Evolutionary conservation across 2,888 invertebrate genomes (phyloP), one percentile per base, ranked within the genome.

Genomic region (Platynereis dumerilii): DNA sequence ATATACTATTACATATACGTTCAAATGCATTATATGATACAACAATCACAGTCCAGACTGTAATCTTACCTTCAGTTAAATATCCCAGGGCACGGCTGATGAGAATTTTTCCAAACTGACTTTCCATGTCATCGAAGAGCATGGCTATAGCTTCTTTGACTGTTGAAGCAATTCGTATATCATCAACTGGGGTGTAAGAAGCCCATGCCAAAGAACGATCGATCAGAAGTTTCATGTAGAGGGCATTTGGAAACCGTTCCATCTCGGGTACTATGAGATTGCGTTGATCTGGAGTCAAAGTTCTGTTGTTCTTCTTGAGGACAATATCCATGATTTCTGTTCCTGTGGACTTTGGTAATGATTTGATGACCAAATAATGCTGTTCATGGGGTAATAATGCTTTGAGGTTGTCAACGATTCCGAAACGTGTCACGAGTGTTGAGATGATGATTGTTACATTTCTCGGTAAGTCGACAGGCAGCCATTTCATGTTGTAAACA

Each of bases 151-250:
- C 79, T 42, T 66, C 72, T 57, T 69, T 67, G 5, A 80, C 77
- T 10, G 76, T 71, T n/a, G 58, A 60, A 3, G 75, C 72, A 17
- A 79, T 1, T 66, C 61, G 10, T 10, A 72, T 64, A 60, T 5
- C 64, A 44, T 12, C 64, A 12, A 58, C 20, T 3, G 39, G 28
- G n/a, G 12, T 72, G 67, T 75, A 76, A 1, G 80, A 81, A 12
- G 64, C 63, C 80, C 80, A 81, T 5, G 68, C 69, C 15, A 74
- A 61, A 10, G 81, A 79, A 52, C 76, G 70, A 64, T 80, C 80
- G 54, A 81, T 64, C 24, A 78, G 60, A n/a, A 81, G 69, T 68
- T 81, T 81, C 45, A 81, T 67, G 60, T 76, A 80, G 44, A 81
- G 70, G 12, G 81, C 80, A 57, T 69, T 76, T 27, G 78, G 76